Evolutionary conservation across 2,797 vertebrate species (phyloP), one percentile per base, ranked within the genome.

Genomic region (Arctocebus calabarensis): DNA sequence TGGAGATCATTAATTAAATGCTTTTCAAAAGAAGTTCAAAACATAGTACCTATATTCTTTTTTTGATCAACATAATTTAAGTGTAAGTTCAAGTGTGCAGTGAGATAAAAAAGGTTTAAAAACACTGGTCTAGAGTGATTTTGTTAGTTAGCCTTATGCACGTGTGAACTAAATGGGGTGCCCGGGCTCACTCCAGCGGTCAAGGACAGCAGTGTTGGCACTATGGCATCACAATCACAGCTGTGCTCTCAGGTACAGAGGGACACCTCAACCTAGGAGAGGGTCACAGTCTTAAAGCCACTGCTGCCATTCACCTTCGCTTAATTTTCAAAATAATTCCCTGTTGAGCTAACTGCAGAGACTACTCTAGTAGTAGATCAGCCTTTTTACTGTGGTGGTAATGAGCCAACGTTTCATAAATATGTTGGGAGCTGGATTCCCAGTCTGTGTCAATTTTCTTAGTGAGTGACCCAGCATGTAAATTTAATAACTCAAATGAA

Each of bases 401-500:
- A 73, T 27, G 37, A 27, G n/a, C 59, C 62, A 10, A 19, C 14
- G 61, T 57, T 1, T 48, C 88, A 29, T 59, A 45, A 32, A 62
- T 19, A 57, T 3, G n/a, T 48, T 10, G n/a, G 13, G 27, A 70
- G 48, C 55, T 48, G 5, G 62, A 77, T 45, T 70, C 34, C 23
- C 37, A 62, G 19, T 45, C 29, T 71, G 66, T 27, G 61, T 34
- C 64, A 2, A 9, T 75, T 77, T 75, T 55, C 66, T 81, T 25
- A 16, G 14, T 17, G 57, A 94, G 29, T 40, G 37, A 73, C 32
- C 17, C 25, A 66, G n/a, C 11, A 3, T 23, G 45, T 78, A 37
- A 77, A 86, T 77, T 61, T 48, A 66, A 84, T 48, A 66, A 84
- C 37, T 57, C 40, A 62, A 48, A 61, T 52, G 75, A 89, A 91